Conservation (phyloP, 2,113 vertebrate genomes). For the Cynoglossus semilaevis region DNA sequence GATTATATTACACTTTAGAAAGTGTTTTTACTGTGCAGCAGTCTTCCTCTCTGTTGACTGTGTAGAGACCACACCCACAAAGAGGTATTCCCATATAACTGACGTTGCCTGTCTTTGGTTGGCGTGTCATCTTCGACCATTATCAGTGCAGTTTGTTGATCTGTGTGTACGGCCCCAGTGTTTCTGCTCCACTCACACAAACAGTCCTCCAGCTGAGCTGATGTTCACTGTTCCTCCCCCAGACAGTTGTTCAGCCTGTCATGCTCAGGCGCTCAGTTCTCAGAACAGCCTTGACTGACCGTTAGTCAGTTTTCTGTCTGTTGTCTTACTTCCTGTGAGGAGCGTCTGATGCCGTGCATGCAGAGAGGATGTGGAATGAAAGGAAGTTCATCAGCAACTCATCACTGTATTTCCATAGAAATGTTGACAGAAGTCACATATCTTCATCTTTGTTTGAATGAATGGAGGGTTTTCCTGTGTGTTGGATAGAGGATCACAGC, state of each 20-base stretch:
- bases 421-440: neutral
- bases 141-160: slow-evolving; percentile 69
- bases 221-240: slow-evolving; percentile 41
- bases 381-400: slow-evolving; percentile 9
- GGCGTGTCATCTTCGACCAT: neutral
- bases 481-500: slow-evolving; percentile 31
- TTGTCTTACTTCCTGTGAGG: slow-evolving; percentile 20
- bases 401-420: slow-evolving; percentile 13
- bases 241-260: slow-evolving; percentile 24
- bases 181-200: slow-evolving; percentile 52
- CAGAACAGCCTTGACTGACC: slow-evolving; percentile 31
- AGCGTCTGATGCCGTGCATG: slow-evolving; percentile 27
- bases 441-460: slow-evolving; percentile 26
- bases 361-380: neutral
- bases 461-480: slow-evolving; percentile 9
- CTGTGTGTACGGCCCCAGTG: slow-evolving; percentile 45
- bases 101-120: neutral
- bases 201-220: slow-evolving; percentile 31
- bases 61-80: no score
- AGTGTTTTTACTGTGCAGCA: no score
- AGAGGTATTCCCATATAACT: no score
- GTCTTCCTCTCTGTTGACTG: no score
- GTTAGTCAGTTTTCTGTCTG: slow-evolving; percentile 27
- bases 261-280: slow-evolving; percentile 19
- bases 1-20: no score